A percentile compares a stretch with the other conserved stretches of the same genome.
phyloP scores from a whole-genome alignment of 1,140 invertebrate genomes.

The Drosophila sp. region DNA sequence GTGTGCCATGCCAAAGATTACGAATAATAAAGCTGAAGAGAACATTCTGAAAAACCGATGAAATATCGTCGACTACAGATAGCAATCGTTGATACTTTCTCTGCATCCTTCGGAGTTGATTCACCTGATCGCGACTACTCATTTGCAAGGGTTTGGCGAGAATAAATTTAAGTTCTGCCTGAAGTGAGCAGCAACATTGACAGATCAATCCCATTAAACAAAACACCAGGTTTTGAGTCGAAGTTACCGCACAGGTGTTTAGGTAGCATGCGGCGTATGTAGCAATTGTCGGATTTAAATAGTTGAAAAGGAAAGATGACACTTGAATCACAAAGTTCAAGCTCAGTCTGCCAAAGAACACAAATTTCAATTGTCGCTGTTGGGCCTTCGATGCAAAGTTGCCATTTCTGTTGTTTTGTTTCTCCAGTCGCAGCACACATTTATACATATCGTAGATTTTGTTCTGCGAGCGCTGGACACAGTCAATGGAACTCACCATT shows the following conservation, averaged over 20 bases:
- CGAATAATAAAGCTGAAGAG: neutral
- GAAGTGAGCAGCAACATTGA: neutral
- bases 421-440: conserved; percentile 13
- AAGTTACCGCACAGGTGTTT: neutral
- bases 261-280: neutral
- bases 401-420: neutral
- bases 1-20: neutral
- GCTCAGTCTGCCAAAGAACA: neutral
- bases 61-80: neutral
- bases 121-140: neutral
- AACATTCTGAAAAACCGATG: neutral
- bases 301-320: neutral
- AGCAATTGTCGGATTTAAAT: neutral
- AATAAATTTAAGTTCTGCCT: neutral
- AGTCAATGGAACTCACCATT: conserved; percentile 5
- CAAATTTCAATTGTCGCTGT: neutral
- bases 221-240: neutral
- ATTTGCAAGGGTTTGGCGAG: neutral
- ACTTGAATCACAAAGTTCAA: too few species aligned
- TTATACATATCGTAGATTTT: conserved; percentile 23
- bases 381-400: neutral
- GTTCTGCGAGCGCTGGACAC: conserved; percentile 15
- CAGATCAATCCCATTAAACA: neutral
- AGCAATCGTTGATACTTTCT: neutral
- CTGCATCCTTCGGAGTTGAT: neutral